A percentile compares a stretch with the other conserved stretches of the same genome.
These are phyloP conservation scores for Hyperoodon ampullatus DNA, from an alignment of 2,113 vertebrate genomes.

Conservation along the genomic window DNA sequence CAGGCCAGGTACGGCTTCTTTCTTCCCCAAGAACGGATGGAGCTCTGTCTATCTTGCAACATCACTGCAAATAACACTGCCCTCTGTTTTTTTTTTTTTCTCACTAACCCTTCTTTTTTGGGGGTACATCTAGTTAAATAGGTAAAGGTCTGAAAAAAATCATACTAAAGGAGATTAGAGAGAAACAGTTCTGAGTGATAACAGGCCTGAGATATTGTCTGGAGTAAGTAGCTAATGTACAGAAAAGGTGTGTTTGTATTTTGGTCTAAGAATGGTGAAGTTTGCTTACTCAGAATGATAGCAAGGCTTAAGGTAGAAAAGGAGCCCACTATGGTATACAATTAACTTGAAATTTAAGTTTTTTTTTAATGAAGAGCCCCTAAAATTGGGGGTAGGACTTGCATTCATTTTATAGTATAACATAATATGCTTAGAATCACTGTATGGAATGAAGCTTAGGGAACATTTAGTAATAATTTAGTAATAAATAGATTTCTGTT, in stretches of 20 bases:
- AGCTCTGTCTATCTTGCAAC: background rate
- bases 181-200: background rate
- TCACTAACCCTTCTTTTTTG: background rate
- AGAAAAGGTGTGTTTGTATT: background rate
- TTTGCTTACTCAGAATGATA: background rate
- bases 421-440: background rate
- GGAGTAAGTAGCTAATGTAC: background rate
- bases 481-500: background rate
- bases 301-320: background rate
- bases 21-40: fast-evolving
- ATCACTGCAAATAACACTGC: background rate
- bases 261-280: background rate
- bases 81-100: background rate
- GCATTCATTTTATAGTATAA: background rate
- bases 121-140: background rate
- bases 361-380: background rate
- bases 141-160: background rate
- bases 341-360: background rate
- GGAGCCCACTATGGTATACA: background rate
- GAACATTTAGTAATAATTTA: background rate
- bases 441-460: background rate
- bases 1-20: background rate
- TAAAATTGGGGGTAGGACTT: background rate
- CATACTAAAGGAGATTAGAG: background rate
- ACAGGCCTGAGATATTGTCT: background rate